Conservation (phyloP, 2,797 vertebrate species). For the Artibeus lituratus region DNA sequence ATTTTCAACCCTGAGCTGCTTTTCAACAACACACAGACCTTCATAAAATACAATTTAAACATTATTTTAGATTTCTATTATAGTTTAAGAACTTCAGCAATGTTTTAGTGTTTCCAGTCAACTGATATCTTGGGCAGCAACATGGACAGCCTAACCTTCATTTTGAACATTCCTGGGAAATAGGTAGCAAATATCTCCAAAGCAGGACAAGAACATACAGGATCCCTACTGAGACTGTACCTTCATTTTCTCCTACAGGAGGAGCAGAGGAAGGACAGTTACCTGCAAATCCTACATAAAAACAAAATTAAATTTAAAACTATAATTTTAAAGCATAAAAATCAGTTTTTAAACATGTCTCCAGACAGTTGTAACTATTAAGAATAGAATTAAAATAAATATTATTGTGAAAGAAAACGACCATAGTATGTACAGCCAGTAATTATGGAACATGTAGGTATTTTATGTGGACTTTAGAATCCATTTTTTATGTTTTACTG, state of each 20-base stretch:
- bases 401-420: background rate
- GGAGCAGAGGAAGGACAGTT: background rate
- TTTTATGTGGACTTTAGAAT: background rate
- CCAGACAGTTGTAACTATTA: background rate
- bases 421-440: background rate
- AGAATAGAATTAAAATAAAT: background rate
- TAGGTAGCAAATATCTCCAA: background rate
- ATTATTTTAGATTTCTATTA: background rate
- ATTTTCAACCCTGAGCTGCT: background rate
- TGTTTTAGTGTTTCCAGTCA: background rate
- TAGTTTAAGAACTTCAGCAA: background rate
- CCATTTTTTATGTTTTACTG: background rate
- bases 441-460: background rate
- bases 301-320: background rate
- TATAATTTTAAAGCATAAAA: background rate
- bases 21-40: background rate
- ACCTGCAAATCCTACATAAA: background rate
- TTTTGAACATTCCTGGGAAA: background rate
- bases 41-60: background rate
- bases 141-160: background rate
- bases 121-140: background rate
- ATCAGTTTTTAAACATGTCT: background rate
- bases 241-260: background rate
- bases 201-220: background rate
- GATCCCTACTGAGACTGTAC: background rate